Percentiles rank a stretch among this genome's conserved stretches.
phyloP scores from a whole-genome alignment of 2,888 invertebrate species.

The Phaedon cochleariae region DNA sequence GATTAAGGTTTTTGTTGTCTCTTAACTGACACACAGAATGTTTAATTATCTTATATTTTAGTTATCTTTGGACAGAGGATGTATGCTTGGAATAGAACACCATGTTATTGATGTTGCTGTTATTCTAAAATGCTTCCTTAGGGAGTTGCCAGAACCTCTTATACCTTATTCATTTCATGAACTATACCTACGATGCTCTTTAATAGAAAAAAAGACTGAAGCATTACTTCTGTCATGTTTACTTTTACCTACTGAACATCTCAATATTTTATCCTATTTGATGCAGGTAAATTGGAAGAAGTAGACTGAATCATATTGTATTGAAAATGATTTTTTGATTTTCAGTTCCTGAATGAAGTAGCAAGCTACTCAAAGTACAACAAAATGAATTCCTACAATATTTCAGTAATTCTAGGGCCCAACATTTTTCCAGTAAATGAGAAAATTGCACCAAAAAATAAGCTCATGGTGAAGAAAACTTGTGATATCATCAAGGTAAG shows the following conservation, averaged over 20 bases:
- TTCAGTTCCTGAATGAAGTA: slow-evolving; percentile 75
- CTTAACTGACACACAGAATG: not conserved
- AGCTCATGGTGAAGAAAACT: slow-evolving; percentile 53
- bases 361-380: slow-evolving; percentile 75
- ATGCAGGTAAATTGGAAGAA: slow-evolving; percentile 70
- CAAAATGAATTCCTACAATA: slow-evolving; percentile 84
- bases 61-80: slow-evolving; percentile 76
- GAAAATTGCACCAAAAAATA: slow-evolving; percentile 64
- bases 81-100: slow-evolving; percentile 73
- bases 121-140: slow-evolving; percentile 84
- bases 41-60: slow-evolving; percentile 55
- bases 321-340: slow-evolving; percentile 35
- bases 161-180: slow-evolving; percentile 80
- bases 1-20: slow-evolving; percentile 68
- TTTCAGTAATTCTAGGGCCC: slow-evolving; percentile 86
- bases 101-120: slow-evolving; percentile 87
- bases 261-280: slow-evolving; percentile 82
- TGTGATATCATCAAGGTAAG: slow-evolving; percentile 50
- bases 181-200: slow-evolving; percentile 74
- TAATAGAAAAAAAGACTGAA: slow-evolving; percentile 68
- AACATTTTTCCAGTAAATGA: slow-evolving; percentile 84
- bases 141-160: slow-evolving; percentile 85
- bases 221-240: slow-evolving; percentile 74
- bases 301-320: no score
- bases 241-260: slow-evolving; percentile 78